Evolutionary conservation across 2,797 vertebrate species (phyloP).

Genomic region (Nasua narica): DNA sequence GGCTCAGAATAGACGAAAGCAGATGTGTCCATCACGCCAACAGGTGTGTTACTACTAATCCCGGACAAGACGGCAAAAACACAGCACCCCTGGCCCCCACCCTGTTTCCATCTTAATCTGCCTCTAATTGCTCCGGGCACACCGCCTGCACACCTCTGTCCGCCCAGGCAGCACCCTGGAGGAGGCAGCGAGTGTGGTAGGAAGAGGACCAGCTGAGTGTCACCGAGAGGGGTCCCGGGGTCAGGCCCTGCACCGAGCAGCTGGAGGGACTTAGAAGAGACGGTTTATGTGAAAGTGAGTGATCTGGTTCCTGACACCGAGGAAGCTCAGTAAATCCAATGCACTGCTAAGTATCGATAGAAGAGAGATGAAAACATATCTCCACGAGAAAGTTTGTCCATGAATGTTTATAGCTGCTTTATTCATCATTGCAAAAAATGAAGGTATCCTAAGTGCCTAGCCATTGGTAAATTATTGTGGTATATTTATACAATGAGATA

Average conservation of each 20-base stretch:
- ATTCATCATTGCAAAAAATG: neutral
- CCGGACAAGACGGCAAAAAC: slow-evolving; percentile 42
- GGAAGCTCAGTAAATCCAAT: neutral
- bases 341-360: neutral
- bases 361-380: neutral
- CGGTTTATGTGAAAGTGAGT: neutral
- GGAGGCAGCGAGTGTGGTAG: neutral
- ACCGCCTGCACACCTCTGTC: slow-evolving; percentile 24
- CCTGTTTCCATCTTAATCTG: slow-evolving; percentile 47
- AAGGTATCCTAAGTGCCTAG: neutral
- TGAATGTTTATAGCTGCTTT: neutral
- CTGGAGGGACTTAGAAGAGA: neutral
- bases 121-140: slow-evolving; percentile 49
- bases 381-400: neutral
- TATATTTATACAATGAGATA: neutral
- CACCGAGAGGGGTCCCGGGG: neutral
- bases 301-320: neutral
- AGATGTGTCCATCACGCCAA: slow-evolving; percentile 63
- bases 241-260: neutral
- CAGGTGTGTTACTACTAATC: slow-evolving; percentile 69
- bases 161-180: neutral
- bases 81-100: neutral
- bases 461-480: neutral
- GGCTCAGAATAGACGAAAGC: slow-evolving; percentile 59
- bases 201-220: neutral